A percentile compares a stretch with the other conserved stretches of the same genome.
These are phyloP conservation scores for Valencia hispanica DNA, from an alignment of 2,797 vertebrate species.

Conservation along the genomic window DNA sequence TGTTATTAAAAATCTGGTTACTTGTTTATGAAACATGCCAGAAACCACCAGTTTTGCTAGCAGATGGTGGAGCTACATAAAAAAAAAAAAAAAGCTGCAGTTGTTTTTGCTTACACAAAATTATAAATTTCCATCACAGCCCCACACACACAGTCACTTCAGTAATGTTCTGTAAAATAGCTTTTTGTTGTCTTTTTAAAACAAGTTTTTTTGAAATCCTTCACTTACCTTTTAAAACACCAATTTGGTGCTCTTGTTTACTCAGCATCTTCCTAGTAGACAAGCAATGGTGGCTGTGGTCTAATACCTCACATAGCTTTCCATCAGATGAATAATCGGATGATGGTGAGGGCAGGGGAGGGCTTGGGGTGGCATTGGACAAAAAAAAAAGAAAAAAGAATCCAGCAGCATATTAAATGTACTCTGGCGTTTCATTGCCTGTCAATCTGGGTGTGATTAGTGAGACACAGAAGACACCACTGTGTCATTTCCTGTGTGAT, in stretches of 20 bases:
- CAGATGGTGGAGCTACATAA: not conserved
- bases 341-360: constrained; percentile 8
- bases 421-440: constrained; percentile 64
- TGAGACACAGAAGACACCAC: constrained; percentile 43
- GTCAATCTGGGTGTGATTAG: constrained; percentile 63
- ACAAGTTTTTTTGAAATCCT: not conserved
- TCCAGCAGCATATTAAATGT: constrained; percentile 68
- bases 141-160: not conserved
- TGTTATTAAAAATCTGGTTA: constrained; percentile 43
- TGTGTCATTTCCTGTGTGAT: constrained; percentile 44
- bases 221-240: constrained; percentile 51
- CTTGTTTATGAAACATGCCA: constrained; percentile 64
- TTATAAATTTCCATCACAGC: constrained; percentile 10
- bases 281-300: constrained; percentile 28
- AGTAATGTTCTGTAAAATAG: not conserved
- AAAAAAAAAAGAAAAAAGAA: constrained; percentile 42
- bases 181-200: not conserved
- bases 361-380: constrained; percentile 34
- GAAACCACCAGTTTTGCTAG: not conserved
- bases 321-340: constrained; percentile 62
- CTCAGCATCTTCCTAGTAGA: constrained; percentile 25
- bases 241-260: constrained; percentile 24
- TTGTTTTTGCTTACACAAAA: constrained; percentile 4
- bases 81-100: no score
- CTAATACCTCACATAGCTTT: constrained; percentile 55